Evolutionary conservation across 2,888 invertebrate species (phyloP).

Genomic region (Brassicogethes aeneus): DNA sequence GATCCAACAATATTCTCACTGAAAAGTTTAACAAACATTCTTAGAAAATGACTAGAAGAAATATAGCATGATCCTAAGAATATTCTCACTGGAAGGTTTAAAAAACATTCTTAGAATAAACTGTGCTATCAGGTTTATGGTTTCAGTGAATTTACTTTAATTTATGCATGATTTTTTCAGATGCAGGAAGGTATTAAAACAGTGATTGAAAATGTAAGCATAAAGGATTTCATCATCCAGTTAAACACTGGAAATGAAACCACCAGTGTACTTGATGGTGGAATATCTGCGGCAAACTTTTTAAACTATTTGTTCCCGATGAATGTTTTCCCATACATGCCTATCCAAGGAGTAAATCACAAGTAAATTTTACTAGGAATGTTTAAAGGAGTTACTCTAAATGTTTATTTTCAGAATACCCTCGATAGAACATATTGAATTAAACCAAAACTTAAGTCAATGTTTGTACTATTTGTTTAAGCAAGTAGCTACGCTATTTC

Average conservation of each 20-base stretch:
- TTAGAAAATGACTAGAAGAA: no score
- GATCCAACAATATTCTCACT: no score
- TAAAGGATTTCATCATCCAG: conserved; percentile 31
- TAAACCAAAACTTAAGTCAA: conserved; percentile 40
- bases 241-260: conserved; percentile 33
- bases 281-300: conserved; percentile 33
- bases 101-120: no score
- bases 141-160: no score
- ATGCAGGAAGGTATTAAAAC: no score
- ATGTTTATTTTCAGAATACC: conserved; percentile 49
- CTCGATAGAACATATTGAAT: conserved; percentile 53
- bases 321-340: conserved; percentile 39
- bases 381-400: not conserved
- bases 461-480: conserved; percentile 46
- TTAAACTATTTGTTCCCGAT: conserved; percentile 35
- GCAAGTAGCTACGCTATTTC: conserved; percentile 61
- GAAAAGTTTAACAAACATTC: no score
- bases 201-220: conserved; percentile 27
- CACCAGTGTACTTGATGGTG: conserved; percentile 34
- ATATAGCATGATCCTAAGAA: no score
- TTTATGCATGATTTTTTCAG: no score
- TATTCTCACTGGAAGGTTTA: no score
- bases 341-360: conserved; percentile 36
- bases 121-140: no score
- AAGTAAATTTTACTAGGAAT: conserved; percentile 25